Evolutionary conservation across 2,113 vertebrate genomes (phyloP).

Genomic region (Percopsis transmontana): DNA sequence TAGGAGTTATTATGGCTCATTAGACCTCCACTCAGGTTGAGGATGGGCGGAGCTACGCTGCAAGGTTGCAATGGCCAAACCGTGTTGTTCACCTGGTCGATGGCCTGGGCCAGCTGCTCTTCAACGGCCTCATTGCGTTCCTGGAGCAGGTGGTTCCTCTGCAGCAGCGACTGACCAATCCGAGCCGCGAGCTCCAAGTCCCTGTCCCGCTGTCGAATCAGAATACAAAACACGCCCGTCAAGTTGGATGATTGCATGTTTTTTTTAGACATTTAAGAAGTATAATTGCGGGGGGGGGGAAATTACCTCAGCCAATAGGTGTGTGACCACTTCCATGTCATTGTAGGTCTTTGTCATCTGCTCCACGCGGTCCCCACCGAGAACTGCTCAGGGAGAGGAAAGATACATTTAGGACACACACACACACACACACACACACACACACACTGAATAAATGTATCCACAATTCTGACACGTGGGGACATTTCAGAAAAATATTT

Average conservation of each 20-base stretch:
- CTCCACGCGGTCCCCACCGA: slow-evolving; percentile 84
- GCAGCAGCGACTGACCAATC: slow-evolving; percentile 95
- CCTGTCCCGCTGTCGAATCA: slow-evolving; percentile 84
- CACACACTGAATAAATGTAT: neutral
- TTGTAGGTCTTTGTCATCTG: slow-evolving; percentile 89
- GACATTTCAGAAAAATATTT: too few species aligned
- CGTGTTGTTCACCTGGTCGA: slow-evolving; percentile 85
- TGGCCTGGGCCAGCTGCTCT: slow-evolving; percentile 88
- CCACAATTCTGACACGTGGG: too few species aligned
- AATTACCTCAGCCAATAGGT: slow-evolving; percentile 90
- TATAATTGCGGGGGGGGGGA: neutral
- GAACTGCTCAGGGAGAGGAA: slow-evolving; percentile 76
- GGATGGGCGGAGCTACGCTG: neutral
- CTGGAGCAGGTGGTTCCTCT: slow-evolving; percentile 88
- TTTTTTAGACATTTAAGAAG: neutral
- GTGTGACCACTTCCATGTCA: slow-evolving; percentile 92
- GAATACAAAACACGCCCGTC: neutral
- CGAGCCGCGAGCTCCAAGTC: slow-evolving; percentile 95
- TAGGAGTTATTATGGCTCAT: too few species aligned
- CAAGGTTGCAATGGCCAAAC: neutral
- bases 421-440: slow-evolving; percentile 3
- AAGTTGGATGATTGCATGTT: slow-evolving; percentile 7
- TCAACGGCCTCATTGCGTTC: slow-evolving; percentile 93
- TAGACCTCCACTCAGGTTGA: too few species aligned
- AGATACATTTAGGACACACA: neutral